A percentile compares a stretch with the other conserved stretches of the same genome.
These are phyloP conservation scores for Solenodon paradoxus DNA, from an alignment of 2,113 vertebrate genomes.

Conservation along the genomic window DNA sequence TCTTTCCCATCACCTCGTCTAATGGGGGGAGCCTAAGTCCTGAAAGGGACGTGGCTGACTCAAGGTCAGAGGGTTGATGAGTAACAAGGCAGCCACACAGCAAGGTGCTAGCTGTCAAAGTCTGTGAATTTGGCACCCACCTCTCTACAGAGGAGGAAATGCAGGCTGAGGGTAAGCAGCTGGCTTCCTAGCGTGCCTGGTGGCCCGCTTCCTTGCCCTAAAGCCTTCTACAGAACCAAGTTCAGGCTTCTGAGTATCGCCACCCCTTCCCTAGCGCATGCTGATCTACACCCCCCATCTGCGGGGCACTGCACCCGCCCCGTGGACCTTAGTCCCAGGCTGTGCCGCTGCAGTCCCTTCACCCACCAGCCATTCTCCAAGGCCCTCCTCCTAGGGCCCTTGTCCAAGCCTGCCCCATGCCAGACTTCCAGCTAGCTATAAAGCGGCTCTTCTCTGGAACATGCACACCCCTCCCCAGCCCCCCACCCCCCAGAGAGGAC, in stretches of 20 bases:
- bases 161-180: neutral
- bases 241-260: neutral
- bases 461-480: neutral
- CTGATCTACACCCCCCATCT: neutral
- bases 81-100: neutral
- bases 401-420: neutral
- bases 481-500: too few relatives aligned
- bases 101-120: neutral
- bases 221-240: neutral
- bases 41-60: neutral
- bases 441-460: too few relatives aligned
- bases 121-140: neutral
- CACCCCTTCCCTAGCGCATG: neutral
- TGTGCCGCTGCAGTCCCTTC: neutral
- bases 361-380: neutral
- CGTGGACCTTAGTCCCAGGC: neutral
- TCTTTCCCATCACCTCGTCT: neutral
- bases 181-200: neutral
- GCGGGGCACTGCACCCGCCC: accelerated
- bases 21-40: neutral
- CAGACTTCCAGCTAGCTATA: neutral
- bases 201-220: neutral
- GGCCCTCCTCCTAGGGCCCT: neutral
- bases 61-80: neutral
- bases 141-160: neutral